Evolutionary conservation across 2,797 vertebrate genomes (phyloP).

Genomic region (Rallus crepitans): DNA sequence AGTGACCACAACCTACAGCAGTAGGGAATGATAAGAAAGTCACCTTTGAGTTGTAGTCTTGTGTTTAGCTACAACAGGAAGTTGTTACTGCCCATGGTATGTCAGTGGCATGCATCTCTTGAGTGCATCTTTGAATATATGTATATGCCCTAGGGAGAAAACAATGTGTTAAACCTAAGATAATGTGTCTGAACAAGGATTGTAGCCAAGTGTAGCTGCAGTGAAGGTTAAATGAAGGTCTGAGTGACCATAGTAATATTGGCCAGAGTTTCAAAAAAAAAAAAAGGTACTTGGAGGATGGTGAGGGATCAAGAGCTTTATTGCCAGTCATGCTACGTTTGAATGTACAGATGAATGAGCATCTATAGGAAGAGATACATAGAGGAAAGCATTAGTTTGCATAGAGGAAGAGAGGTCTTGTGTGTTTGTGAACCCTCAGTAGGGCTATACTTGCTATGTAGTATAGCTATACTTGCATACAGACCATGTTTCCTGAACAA

Average conservation of each 20-base stretch:
- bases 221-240: background rate
- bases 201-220: background rate
- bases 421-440: background rate
- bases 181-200: background rate
- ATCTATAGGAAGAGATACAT: background rate
- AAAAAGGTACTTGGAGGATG: background rate
- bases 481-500: background rate
- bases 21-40: background rate
- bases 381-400: background rate
- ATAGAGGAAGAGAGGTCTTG: background rate
- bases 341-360: background rate
- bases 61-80: background rate
- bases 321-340: background rate
- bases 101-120: background rate
- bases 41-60: background rate
- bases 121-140: background rate
- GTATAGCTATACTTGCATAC: background rate
- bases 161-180: background rate
- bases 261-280: background rate
- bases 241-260: background rate
- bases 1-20: background rate
- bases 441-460: no score
- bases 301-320: background rate
- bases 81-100: background rate
- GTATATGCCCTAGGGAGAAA: background rate